Evolutionary conservation across 2,797 vertebrate genomes (phyloP), one percentile per base, ranked within the genome.

Genomic region (Gephyroberyx darwinii): DNA sequence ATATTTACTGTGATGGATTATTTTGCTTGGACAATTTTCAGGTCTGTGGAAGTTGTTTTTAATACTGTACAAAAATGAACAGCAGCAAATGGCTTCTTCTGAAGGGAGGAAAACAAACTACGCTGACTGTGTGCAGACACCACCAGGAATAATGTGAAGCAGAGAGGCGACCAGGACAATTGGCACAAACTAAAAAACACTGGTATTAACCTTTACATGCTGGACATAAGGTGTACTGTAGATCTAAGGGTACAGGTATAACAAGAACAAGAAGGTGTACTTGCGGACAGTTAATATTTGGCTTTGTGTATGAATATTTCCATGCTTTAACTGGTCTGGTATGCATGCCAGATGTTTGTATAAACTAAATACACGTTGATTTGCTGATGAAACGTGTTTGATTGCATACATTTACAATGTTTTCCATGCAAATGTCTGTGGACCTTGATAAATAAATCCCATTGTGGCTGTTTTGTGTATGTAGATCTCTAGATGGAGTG

Each of bases 401-500:
- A 74, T 63, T 59, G 55, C 43, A 37, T 45, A 20, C 13, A 63
- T 63, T 68, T 56, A 51, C 33, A 13, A 3, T 63, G 33, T 61
- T 64, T 57, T 51, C 57, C 20, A 5, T 48, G 45, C 35, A 51
- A 60, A 66, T 31, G 56, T 61, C 20, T 30, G 31, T 43, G 17
- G 37, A 16, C 20, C 33, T 52, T 74, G 69, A 76, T 69, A 10
- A 61, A 82, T 61, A 1, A 71, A 64, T 83, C 58, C 52, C 61
- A 48, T 30, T 65, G 47, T 37, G 22, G 10, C 62, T 54, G 56
- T 51, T 73, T 8, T 26, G 26, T 45, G 19, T 26, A 22, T 2
- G 30, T 17, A 30, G 7, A 45, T 13, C 56, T 35, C 9, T 10
- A 48, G 53, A 61, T 30, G 30, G 20, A 64, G 14, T 31, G n/a